phyloP scores from a whole-genome alignment of 2,113 vertebrate species.

The Mobula hypostoma region DNA sequence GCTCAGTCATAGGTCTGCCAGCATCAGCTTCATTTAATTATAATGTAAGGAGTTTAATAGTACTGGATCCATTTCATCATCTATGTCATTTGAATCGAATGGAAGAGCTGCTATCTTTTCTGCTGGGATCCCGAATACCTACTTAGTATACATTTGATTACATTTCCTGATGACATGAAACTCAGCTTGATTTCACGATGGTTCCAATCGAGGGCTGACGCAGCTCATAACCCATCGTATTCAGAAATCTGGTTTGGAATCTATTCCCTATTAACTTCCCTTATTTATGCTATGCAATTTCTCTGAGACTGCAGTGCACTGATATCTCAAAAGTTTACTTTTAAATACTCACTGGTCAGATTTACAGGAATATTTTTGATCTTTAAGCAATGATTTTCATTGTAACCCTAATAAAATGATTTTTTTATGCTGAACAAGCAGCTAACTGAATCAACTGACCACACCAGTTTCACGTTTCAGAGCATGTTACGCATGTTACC shows the following conservation, averaged over 20 bases:
- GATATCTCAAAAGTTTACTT: background rate
- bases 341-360: background rate
- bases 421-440: background rate
- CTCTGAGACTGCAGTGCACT: background rate
- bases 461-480: background rate
- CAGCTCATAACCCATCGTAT: background rate
- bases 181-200: background rate
- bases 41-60: background rate
- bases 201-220: background rate
- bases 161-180: background rate
- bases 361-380: background rate
- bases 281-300: background rate
- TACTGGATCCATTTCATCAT: background rate
- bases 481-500: background rate
- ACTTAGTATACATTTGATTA: background rate
- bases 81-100: background rate
- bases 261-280: background rate
- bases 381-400: background rate
- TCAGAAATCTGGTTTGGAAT: background rate
- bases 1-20: background rate
- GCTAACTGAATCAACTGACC: background rate
- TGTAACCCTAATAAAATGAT: background rate
- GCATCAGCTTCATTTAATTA: slow-evolving; percentile 11
- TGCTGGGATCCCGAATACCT: background rate
- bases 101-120: background rate